These are phyloP conservation scores for Chironomus striatipennis DNA, from an alignment of 1,140 invertebrate genomes.

Conservation along the genomic window DNA sequence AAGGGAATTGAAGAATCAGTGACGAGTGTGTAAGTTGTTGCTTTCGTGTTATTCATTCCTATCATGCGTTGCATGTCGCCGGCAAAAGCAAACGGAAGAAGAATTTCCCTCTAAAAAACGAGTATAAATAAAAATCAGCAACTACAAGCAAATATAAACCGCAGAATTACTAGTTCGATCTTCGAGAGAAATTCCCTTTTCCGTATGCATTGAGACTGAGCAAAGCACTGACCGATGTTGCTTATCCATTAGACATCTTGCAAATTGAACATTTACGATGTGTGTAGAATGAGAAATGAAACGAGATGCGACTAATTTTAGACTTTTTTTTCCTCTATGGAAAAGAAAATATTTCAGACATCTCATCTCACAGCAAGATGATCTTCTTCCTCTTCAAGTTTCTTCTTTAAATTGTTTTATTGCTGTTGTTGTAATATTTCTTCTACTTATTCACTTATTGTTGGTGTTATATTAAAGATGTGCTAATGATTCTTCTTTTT, in stretches of 20 bases:
- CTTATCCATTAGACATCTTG: neutral
- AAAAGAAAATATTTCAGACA: neutral
- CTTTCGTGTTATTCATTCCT: neutral
- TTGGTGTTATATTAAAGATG: neutral
- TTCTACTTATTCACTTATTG: neutral
- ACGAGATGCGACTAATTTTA: neutral
- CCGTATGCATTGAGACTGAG: neutral
- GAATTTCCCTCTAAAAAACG: neutral
- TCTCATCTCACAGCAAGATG: neutral
- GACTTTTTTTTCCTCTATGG: too few relatives aligned
- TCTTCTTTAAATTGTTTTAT: neutral
- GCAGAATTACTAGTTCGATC: neutral
- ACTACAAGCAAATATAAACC: neutral
- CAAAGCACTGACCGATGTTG: neutral
- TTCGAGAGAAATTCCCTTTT: neutral
- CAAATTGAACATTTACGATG: neutral
- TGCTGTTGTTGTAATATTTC: neutral
- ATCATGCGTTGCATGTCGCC: neutral
- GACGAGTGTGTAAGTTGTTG: too few relatives aligned
- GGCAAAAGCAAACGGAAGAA: conserved; percentile 1
- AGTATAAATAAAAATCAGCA: neutral
- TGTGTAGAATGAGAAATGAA: neutral
- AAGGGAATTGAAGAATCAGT: too few relatives aligned
- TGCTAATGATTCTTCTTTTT: conserved; percentile 1
- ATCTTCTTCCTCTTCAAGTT: neutral